Conservation (phyloP, 2,888 invertebrate species). For the Lycaena phlaeas region DNA sequence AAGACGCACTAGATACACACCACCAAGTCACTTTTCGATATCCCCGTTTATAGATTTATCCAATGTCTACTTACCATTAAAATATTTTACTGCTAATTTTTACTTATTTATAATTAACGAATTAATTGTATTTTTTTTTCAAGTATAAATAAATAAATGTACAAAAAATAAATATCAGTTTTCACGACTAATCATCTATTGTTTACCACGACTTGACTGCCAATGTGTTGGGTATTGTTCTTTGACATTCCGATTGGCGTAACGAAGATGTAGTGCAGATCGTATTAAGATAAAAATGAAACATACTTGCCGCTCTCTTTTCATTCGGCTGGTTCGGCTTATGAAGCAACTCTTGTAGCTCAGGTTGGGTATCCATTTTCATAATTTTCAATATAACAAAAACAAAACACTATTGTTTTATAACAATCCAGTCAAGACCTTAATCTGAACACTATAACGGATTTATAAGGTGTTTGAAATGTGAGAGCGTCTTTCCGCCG, state of each 20-base stretch:
- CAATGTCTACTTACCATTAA: too few relatives aligned
- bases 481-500: constrained; percentile 23
- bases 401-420: constrained; percentile 28
- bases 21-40: too few relatives aligned
- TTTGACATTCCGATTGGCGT: constrained; percentile 44
- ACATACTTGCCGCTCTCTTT: constrained; percentile 53
- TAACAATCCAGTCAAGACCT: constrained; percentile 11
- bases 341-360: constrained; percentile 57
- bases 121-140: too few relatives aligned
- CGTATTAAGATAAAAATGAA: constrained; percentile 28
- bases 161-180: constrained; percentile 5
- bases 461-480: constrained; percentile 2
- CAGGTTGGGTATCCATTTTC: constrained; percentile 49
- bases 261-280: constrained; percentile 36
- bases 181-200: too few relatives aligned
- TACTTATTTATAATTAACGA: too few relatives aligned
- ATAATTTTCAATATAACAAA: constrained; percentile 20
- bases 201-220: constrained; percentile 3
- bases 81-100: too few relatives aligned
- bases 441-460: constrained; percentile 17
- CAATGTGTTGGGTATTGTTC: too few relatives aligned
- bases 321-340: constrained; percentile 39
- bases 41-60: too few relatives aligned
- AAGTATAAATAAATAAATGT: too few relatives aligned
- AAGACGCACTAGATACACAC: too few relatives aligned